Evolutionary conservation across 1,140 invertebrate genomes (phyloP).

Genomic region (Apocrypta bakeri): DNA sequence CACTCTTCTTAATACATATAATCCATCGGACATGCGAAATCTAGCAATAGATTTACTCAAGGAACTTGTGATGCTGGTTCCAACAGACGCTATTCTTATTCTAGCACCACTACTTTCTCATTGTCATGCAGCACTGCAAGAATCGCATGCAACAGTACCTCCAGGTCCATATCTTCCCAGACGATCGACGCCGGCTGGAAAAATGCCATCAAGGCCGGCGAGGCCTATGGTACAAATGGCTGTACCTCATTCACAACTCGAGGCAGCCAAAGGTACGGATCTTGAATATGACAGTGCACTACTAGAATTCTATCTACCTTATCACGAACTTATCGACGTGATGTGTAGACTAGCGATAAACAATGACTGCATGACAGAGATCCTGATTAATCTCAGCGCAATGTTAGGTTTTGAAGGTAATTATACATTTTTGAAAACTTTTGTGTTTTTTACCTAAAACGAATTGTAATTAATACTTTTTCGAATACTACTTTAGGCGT

Average conservation of each 20-base stretch:
- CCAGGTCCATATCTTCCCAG: slow-evolving; percentile 85
- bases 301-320: slow-evolving; percentile 86
- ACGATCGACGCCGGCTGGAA: slow-evolving; percentile 77
- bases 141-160: slow-evolving; percentile 82
- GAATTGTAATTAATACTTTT: slow-evolving; percentile 11
- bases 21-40: slow-evolving; percentile 88
- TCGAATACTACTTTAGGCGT: slow-evolving; percentile 71
- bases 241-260: slow-evolving; percentile 84
- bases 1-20: slow-evolving; percentile 92
- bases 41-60: slow-evolving; percentile 88
- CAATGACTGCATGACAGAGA: slow-evolving; percentile 85
- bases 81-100: slow-evolving; percentile 86
- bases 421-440: not conserved
- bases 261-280: slow-evolving; percentile 83
- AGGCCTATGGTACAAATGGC: slow-evolving; percentile 93
- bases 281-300: slow-evolving; percentile 86
- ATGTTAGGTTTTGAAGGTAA: slow-evolving; percentile 89
- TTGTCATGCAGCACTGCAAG: slow-evolving; percentile 88
- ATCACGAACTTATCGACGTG: slow-evolving; percentile 90
- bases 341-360: slow-evolving; percentile 92
- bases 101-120: slow-evolving; percentile 89
- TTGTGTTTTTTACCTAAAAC: not conserved
- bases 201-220: slow-evolving; percentile 79
- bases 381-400: slow-evolving; percentile 86
- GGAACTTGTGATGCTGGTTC: slow-evolving; percentile 88